Base-by-base conservation (phyloP, 2,888 invertebrate genomes). In the Poecilobothrus nobilitatus region DNA sequence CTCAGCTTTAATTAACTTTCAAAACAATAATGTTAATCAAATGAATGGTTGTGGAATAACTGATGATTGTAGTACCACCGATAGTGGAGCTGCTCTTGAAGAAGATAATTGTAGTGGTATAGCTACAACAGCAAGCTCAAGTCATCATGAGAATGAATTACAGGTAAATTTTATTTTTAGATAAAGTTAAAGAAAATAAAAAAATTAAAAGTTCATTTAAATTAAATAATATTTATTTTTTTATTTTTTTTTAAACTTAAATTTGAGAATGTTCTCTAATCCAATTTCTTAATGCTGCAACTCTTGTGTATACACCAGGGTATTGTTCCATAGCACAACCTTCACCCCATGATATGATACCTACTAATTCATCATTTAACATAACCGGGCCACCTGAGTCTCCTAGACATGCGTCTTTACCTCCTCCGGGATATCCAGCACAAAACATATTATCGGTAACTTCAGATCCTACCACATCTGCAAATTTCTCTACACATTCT, bases 51-150 rank as follows among this genome's bases (percentile, higher is more conserved):
- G 73, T n/a, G 74, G 68, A 73, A 71, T 67, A 75, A 77, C 76
- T 6, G 89, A 89, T 75, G 89, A 89, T 74, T 86, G 86, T 74
- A 87, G 87, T 66, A 89, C 88, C 20, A 87, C 88, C 15, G 89
- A 89, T 77, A 88, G 87, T 68, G 88, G 87, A 21, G 87, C 87
- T n/a, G 88, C 87, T 67, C 80, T 87, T 68, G 88, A 89, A 73
- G 89, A 89, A 72, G 88, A 88, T 73, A 84, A 84, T 69, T 78
- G 78, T 72, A 80, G 80, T 72, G 84, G 83, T 41, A 78, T 77
- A 8, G 84, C 77, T 3, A 78, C 80, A 22, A 79, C 79, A 5
- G 84, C 77, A 8, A 77, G 78, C 70, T 81, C 78, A 53, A 81
- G 78, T 70, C 80, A 81, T 70, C 79, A 80, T 65, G 80, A 80